Evolutionary conservation across 2,113 vertebrate species (phyloP).

Genomic region (Rhineura floridana): DNA sequence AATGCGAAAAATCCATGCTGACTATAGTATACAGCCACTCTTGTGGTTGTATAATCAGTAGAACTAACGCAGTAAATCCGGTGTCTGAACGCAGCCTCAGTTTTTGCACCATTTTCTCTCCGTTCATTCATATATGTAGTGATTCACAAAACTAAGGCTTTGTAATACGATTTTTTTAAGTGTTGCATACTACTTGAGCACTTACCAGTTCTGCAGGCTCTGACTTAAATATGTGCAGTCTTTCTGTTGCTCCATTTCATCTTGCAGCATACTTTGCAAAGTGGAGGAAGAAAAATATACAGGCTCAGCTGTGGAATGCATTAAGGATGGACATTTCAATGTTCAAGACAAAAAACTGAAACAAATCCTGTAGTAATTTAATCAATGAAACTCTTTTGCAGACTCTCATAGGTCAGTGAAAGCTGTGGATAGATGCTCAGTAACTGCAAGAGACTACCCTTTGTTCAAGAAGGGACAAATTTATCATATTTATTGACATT

Average conservation of each 20-base stretch:
- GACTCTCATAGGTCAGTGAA: too few relatives aligned
- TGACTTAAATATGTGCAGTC: neutral
- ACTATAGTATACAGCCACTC: too few relatives aligned
- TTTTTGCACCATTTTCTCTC: slow-evolving; percentile 14
- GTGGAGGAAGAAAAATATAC: too few relatives aligned
- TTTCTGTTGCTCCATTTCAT: neutral
- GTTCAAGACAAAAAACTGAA: slow-evolving; percentile 62
- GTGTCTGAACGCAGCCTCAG: too few relatives aligned
- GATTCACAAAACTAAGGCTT: neutral
- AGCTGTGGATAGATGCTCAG: too few relatives aligned
- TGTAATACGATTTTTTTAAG: slow-evolving; percentile 3
- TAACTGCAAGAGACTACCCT: neutral
- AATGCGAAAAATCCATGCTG: too few relatives aligned
- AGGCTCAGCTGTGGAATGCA: rapidly evolving
- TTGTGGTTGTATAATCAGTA: too few relatives aligned
- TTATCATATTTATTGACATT: neutral
- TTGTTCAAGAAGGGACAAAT: neutral
- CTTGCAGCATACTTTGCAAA: neutral
- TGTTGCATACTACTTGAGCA: neutral
- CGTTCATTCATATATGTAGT: neutral
- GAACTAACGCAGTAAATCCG: too few relatives aligned
- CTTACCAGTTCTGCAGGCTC: neutral
- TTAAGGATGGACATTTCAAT: slow-evolving; percentile 42
- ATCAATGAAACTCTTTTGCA: slow-evolving; percentile 42
- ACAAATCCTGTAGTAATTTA: slow-evolving; percentile 62